Base-by-base conservation (phyloP, 2,113 vertebrate genomes). In the Dicentrarchus labrax region DNA sequence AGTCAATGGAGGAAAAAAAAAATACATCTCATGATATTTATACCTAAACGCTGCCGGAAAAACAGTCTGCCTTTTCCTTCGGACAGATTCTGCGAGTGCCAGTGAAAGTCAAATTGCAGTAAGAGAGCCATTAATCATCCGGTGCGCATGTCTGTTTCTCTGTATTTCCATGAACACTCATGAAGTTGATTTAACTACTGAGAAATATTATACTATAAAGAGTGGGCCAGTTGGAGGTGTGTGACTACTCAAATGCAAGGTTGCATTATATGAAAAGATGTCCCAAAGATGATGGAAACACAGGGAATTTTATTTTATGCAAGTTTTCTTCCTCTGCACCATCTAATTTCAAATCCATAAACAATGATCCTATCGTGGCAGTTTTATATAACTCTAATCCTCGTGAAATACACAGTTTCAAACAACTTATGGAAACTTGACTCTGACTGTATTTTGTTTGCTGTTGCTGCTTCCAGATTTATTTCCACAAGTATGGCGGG, bases 1-100 rank as follows among this genome's bases (percentile, higher is more conserved):
- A 80, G 82, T 59, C 54, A 89, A 85, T 60, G 85, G 78, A 8
- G 21, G 21, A 68, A 81, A 67, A 83, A 87, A 81, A 82, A n/a
- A 83, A 66, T 75, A 84, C 54, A 72, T 73, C 59, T 61, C 59
- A 38, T 51, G 81, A 75, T 86, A 86, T 85, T 80, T 76, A 65
- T 80, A 24, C 21, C 43, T 65, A 24, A 39, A 54, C 8, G 54
- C 57, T 75, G 43, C 86, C 43, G 89, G 87, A 86, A 88, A 93
- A 93, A 45, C 56, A 72, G 90, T 93, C 79, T 77, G 72, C 45
- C 65, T 73, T 67, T 70, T 13, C 36, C 38, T 62, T 69, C 1
- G 12, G 68, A 64, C 69, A 61, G 59, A 76, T 76, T 78, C 50
- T 66, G 45, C 4, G 61, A 69, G 80, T 36, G 79, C 57, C 83